Conservation (phyloP, 2,797 vertebrate genomes). For the Sardinella longiceps region DNA sequence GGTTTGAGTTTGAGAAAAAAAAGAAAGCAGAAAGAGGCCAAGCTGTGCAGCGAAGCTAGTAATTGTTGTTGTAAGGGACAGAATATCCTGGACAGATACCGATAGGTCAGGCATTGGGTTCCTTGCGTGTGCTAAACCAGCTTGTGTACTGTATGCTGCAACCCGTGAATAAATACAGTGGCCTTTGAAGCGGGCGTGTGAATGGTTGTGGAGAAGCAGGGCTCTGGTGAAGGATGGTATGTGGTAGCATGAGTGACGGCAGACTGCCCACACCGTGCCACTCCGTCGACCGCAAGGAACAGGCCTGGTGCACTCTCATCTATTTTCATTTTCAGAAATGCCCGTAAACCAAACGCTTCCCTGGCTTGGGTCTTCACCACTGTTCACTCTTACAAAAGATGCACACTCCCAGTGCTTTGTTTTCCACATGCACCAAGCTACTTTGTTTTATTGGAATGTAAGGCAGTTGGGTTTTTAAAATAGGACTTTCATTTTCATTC, state of each 20-base stretch:
- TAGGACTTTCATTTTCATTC: background rate
- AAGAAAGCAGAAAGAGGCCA: background rate
- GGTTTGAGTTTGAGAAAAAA: background rate
- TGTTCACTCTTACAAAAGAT: constrained; percentile 28
- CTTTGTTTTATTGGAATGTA: background rate
- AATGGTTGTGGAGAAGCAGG: constrained; percentile 17
- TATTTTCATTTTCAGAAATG: constrained; percentile 53
- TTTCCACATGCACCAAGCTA: background rate
- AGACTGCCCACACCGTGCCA: constrained; percentile 41
- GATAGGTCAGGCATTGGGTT: background rate
- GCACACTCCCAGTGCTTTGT: background rate
- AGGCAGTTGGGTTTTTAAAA: background rate
- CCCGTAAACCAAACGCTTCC: constrained; percentile 45
- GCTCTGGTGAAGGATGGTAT: constrained; percentile 38
- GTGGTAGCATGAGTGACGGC: constrained; percentile 42
- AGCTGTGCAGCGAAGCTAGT: background rate
- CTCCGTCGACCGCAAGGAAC: constrained; percentile 42
- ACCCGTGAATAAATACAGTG: background rate
- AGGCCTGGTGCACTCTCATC: constrained; percentile 47
- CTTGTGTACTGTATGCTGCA: background rate
- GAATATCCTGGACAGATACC: background rate
- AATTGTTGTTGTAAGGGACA: too few species aligned
- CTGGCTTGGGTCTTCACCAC: background rate
- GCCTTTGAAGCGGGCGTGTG: background rate
- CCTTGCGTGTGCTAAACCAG: background rate